Base-by-base conservation (phyloP, 2,797 vertebrate species). In the Peromyscus aztecus region DNA sequence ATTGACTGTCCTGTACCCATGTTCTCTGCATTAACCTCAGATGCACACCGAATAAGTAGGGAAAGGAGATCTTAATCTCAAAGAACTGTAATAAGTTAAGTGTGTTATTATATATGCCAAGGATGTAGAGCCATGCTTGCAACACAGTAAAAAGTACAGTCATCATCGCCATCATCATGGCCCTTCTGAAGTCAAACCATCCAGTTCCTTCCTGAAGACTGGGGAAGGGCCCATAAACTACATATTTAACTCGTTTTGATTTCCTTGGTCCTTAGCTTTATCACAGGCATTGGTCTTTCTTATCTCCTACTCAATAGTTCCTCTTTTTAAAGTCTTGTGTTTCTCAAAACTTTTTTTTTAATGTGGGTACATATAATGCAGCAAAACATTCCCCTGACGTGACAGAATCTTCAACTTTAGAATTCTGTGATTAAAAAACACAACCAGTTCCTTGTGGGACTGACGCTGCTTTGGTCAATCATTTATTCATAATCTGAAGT, bases 351-450 rank as follows among this genome's bases (percentile, higher is more conserved):
- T 81, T 90, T 88, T 78, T 13, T 86, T 82, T 95, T 37, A 75
- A 75, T 12, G 65, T 4, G 69, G 34, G 77, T 12, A 29, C 29
- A 87, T 37, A 89, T 37, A 88, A 87, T 13, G 37, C 4, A 87
- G 4, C 27, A 21, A 86, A 94, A 80, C 27, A 94, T 29, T 63
- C 21, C 37, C 78, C 13, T 57, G 77, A 71, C 23, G 59, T 73
- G 71, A 69, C 14, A 24, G 21, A 88, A 59, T 90, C 85, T 80
- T 40, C 4, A 89, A 73, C 76, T 87, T 95, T 85, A 95, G 89
- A 90, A 80, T 92, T 23, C 37, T 95, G 52, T 75, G 46, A 82
- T 91, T 94, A 78, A 86, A 73, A 94, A 84, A 77, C 46, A 85
- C 37, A 40, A 16, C 49, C 43, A 94, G 82, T 9, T 2, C n/a